These are phyloP conservation scores for Epistrophe eligans DNA, from an alignment of 2,888 invertebrate genomes.

Conservation along the genomic window DNA sequence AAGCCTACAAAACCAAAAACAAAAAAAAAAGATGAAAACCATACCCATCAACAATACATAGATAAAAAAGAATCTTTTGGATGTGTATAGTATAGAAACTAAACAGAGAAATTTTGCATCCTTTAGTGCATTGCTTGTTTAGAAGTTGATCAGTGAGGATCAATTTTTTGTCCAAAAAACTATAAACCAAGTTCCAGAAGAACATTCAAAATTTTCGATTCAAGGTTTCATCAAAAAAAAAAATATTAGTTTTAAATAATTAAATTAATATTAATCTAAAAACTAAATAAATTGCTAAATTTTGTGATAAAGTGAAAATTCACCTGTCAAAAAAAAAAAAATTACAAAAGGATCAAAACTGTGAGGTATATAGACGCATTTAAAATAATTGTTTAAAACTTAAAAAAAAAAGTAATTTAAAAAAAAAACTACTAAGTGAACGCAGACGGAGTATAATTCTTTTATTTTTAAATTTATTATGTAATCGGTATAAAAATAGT, in stretches of 20 bases:
- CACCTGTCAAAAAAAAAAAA: background rate
- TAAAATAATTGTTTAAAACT: background rate
- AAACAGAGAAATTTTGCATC: conserved; percentile 84
- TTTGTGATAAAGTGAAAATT: conserved; percentile 8
- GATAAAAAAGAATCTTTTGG: conserved; percentile 48
- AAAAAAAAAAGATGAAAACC: conserved; percentile 39
- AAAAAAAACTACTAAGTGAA: conserved; percentile 9
- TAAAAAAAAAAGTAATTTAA: too few species aligned
- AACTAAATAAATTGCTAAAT: conserved; percentile 27
- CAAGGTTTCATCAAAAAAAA: conserved; percentile 50
- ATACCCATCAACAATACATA: conserved; percentile 48
- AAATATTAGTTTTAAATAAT: conserved; percentile 9
- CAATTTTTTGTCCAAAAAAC: conserved; percentile 75
- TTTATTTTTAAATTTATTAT: conserved; percentile 33
- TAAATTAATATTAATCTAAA: background rate
- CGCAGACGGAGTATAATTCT: background rate
- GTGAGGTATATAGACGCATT: conserved; percentile 56
- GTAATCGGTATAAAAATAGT: conserved; percentile 67
- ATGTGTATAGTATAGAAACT: conserved; percentile 77
- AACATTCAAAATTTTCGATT: conserved; percentile 23
- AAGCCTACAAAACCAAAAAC: conserved; percentile 15
- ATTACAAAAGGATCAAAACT: conserved; percentile 25
- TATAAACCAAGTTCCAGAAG: conserved; percentile 25
- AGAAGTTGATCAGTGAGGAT: conserved; percentile 83
- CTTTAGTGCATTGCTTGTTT: conserved; percentile 84